These are phyloP conservation scores for Triops longicaudatus DNA, from an alignment of 1,140 invertebrate species.

Conservation along the genomic window DNA sequence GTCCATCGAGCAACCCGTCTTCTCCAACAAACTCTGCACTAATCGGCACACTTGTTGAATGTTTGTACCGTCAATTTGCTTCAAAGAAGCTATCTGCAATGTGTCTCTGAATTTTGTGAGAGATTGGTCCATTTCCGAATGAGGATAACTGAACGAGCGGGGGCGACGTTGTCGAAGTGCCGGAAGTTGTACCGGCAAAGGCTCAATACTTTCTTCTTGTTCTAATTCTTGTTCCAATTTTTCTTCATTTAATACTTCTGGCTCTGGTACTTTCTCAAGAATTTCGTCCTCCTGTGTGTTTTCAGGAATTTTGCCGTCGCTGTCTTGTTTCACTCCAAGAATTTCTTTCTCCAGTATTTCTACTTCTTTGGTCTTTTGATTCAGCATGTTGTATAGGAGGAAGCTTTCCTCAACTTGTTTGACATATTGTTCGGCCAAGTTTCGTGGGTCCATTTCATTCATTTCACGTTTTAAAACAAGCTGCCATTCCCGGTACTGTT, in stretches of 20 bases:
- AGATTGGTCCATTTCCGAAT: background rate
- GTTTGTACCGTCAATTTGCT: background rate
- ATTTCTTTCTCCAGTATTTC: background rate
- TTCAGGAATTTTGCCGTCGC: background rate
- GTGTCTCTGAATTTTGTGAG: background rate
- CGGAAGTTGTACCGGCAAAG: background rate
- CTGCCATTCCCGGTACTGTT: constrained; percentile 1
- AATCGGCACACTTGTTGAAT: background rate
- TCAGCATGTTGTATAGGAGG: background rate
- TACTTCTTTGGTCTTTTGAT: background rate
- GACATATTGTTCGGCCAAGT: background rate
- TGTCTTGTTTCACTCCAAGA: background rate
- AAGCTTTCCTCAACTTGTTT: background rate
- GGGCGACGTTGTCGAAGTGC: background rate
- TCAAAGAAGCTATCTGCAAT: background rate
- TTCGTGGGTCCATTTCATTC: background rate
- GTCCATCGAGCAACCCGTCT: background rate
- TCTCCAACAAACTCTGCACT: background rate
- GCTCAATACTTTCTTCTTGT: background rate
- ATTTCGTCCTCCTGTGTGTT: background rate
- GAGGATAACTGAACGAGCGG: background rate
- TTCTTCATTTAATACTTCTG: background rate
- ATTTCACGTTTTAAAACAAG: background rate
- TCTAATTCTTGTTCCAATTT: background rate
- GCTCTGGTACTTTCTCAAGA: background rate